Conservation (phyloP, 2,888 invertebrate species). For the Neria commutata region DNA sequence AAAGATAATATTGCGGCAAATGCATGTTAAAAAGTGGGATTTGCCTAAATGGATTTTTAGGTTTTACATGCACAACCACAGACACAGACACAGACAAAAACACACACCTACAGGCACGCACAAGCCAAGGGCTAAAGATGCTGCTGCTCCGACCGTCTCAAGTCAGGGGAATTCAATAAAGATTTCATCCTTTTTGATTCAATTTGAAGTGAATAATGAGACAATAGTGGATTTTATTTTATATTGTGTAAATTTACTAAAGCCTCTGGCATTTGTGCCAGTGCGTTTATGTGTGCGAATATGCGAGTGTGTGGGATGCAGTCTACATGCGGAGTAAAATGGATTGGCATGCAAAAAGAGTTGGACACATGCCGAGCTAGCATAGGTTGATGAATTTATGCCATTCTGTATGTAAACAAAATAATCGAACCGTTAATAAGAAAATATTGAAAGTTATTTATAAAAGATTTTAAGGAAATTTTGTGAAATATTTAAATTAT, state of each 20-base stretch:
- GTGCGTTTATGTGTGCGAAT: background rate
- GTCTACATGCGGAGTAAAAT: background rate
- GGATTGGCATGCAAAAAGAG: no score
- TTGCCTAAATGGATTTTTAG: slow-evolving; percentile 55
- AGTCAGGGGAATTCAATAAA: slow-evolving; percentile 21
- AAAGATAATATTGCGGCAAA: slow-evolving; percentile 41
- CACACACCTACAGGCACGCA: background rate
- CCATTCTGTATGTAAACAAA: no score
- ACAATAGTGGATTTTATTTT: slow-evolving; percentile 43
- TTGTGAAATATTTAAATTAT: no score
- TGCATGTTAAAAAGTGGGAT: slow-evolving; percentile 56
- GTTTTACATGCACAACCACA: slow-evolving; percentile 11
- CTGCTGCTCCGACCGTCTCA: background rate
- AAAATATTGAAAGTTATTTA: no score
- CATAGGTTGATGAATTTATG: no score
- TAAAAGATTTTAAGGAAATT: no score
- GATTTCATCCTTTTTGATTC: slow-evolving; percentile 21
- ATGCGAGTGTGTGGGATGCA: background rate
- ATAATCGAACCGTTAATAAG: no score
- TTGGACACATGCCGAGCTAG: no score
- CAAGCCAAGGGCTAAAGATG: background rate
- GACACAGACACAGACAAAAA: background rate
- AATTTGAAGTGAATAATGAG: slow-evolving; percentile 28
- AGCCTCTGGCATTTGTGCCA: no score
- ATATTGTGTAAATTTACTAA: slow-evolving; percentile 50